Evolutionary conservation across 1,140 invertebrate genomes (phyloP).

Genomic region (Solen grandis): DNA sequence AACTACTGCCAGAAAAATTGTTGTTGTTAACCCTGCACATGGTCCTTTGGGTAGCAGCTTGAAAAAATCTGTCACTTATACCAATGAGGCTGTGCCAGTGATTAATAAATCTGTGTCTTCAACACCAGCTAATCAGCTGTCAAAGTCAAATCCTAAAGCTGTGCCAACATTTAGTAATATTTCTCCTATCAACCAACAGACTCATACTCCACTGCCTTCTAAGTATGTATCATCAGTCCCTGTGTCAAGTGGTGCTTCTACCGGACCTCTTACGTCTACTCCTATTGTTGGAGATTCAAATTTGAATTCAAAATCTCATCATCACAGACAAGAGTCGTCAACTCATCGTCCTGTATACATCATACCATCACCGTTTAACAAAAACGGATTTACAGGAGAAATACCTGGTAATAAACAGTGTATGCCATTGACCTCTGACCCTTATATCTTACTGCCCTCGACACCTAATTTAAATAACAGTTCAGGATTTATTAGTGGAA

Average conservation of each 20-base stretch:
- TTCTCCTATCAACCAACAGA: conserved; percentile 42
- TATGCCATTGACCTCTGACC: too few species aligned
- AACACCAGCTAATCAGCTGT: conserved; percentile 5
- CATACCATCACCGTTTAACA: conserved; percentile 42
- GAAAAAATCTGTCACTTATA: conserved; percentile 18
- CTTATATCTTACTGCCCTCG: neutral
- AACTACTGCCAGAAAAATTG: conserved; percentile 20
- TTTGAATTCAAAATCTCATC: neutral
- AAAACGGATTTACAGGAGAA: too few species aligned
- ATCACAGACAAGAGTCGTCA: neutral
- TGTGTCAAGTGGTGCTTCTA: conserved; percentile 19
- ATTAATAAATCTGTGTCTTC: neutral
- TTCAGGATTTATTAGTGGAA: conserved; percentile 49
- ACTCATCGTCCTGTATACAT: conserved; percentile 48
- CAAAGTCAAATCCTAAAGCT: conserved; percentile 44
- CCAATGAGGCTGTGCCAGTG: conserved; percentile 44
- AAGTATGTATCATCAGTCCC: too few species aligned
- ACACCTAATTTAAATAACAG: conserved; percentile 50
- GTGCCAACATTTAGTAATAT: conserved; percentile 54
- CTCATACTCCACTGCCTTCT: neutral
- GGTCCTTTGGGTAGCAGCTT: neutral
- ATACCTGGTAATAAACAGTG: too few species aligned
- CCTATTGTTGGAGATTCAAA: conserved; percentile 9
- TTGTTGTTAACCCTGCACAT: conserved; percentile 3
- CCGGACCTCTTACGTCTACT: conserved; percentile 48